phyloP scores from a whole-genome alignment of 2,888 invertebrate genomes.

The Corbicula japonica region DNA sequence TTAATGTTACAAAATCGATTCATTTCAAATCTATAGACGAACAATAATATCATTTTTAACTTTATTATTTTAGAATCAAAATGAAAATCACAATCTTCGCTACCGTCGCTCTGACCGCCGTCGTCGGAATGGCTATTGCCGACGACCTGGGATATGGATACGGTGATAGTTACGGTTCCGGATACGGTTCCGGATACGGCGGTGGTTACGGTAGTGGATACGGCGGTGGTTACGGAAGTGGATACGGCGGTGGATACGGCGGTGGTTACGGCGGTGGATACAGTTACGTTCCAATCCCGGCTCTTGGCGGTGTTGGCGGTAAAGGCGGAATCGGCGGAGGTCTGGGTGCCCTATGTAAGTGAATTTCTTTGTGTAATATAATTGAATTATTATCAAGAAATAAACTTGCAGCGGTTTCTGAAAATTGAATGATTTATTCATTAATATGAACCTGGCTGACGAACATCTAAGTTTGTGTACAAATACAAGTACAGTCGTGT shows the following conservation, averaged over 20 bases:
- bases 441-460: no score
- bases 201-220: not conserved
- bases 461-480: no score
- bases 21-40: no score
- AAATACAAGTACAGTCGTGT: no score
- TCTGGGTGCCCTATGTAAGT: no score
- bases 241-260: no score
- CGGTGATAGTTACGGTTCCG: not conserved
- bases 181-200: not conserved
- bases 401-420: no score
- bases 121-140: conserved; percentile 20
- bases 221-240: not conserved
- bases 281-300: not conserved
- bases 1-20: no score
- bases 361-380: no score
- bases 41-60: no score
- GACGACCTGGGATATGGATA: conserved; percentile 5
- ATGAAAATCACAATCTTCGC: conserved; percentile 19
- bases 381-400: no score
- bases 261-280: not conserved
- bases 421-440: no score
- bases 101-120: conserved; percentile 17
- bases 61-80: not conserved
- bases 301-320: not conserved
- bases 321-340: not conserved